phyloP scores from a whole-genome alignment of 2,797 vertebrate genomes.

The Pogoniulus pusillus region DNA sequence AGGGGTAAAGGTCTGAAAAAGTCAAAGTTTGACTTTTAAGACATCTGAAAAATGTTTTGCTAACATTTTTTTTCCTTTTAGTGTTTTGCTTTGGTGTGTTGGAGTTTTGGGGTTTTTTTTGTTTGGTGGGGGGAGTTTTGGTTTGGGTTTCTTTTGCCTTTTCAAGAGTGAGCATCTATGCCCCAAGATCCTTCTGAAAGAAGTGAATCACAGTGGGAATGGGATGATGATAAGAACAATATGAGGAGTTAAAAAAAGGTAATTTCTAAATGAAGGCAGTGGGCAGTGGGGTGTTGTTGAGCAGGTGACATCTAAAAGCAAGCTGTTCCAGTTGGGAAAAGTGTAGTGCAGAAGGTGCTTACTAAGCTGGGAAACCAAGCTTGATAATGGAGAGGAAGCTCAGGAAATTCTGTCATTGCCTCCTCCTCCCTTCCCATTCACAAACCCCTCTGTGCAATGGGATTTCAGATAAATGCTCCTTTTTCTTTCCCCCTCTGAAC shows the following conservation, averaged over 20 bases:
- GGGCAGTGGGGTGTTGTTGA: constrained; percentile 42
- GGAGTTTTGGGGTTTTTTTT: too few species aligned
- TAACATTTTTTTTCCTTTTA: not conserved
- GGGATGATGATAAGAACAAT: not conserved
- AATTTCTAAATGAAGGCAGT: constrained; percentile 24
- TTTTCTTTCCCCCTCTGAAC: not conserved
- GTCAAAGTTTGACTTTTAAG: not conserved
- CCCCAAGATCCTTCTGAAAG: constrained; percentile 7
- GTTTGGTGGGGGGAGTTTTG: not conserved
- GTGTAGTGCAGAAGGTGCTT: constrained; percentile 18
- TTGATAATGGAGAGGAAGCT: constrained; percentile 55
- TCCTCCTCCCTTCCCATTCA: constrained; percentile 7
- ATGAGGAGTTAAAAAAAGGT: not conserved
- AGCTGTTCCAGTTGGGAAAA: constrained; percentile 57
- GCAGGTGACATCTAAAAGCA: constrained; percentile 57
- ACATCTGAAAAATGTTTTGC: constrained; percentile 24
- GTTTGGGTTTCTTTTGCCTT: not conserved
- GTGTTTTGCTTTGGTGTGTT: too few species aligned
- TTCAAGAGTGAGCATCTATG: not conserved
- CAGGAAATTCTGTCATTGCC: constrained; percentile 48
- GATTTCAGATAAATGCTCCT: not conserved
- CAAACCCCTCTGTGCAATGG: not conserved
- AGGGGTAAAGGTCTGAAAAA: not conserved
- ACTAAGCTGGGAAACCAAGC: constrained; percentile 61
- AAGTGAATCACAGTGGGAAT: constrained; percentile 21